Conservation (phyloP, 2,888 invertebrate genomes). For the Pocota personata region DNA sequence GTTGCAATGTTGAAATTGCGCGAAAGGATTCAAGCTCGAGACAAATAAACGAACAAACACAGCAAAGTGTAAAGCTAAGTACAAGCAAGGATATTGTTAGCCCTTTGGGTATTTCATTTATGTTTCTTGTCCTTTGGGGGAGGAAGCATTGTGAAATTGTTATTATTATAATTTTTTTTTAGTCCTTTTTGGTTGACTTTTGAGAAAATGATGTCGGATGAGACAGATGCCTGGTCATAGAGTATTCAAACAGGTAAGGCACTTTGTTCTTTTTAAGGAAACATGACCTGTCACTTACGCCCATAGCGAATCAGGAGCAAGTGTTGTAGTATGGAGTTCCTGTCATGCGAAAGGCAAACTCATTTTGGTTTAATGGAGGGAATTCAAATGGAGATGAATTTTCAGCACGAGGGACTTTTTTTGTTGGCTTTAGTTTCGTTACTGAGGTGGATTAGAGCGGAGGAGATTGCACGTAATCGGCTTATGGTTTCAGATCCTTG, state of each 20-base stretch:
- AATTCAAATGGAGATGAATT: slow-evolving; percentile 23
- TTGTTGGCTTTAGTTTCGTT: neutral
- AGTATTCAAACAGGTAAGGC: slow-evolving; percentile 11
- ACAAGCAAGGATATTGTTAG: slow-evolving; percentile 58
- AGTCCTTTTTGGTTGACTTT: neutral
- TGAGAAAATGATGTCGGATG: slow-evolving; percentile 1
- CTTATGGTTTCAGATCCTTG: neutral
- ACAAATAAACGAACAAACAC: slow-evolving; percentile 11
- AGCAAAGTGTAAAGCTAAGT: slow-evolving; percentile 26
- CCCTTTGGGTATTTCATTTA: slow-evolving; percentile 51
- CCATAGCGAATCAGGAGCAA: neutral
- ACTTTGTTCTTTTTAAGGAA: neutral
- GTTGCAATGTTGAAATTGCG: neutral
- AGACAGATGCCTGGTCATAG: slow-evolving; percentile 16
- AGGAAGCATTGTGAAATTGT: neutral
- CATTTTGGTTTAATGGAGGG: slow-evolving; percentile 58
- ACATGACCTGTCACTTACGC: neutral
- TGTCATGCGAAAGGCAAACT: slow-evolving; percentile 42
- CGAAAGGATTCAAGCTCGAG: slow-evolving; percentile 33
- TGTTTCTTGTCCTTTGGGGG: slow-evolving; percentile 37
- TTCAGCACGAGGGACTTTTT: neutral
- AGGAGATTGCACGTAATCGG: neutral
- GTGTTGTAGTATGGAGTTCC: neutral
- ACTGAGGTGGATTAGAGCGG: neutral
- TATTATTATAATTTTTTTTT: neutral